Conservation (phyloP, 2,888 invertebrate genomes). For the Thymelicus sylvestris region DNA sequence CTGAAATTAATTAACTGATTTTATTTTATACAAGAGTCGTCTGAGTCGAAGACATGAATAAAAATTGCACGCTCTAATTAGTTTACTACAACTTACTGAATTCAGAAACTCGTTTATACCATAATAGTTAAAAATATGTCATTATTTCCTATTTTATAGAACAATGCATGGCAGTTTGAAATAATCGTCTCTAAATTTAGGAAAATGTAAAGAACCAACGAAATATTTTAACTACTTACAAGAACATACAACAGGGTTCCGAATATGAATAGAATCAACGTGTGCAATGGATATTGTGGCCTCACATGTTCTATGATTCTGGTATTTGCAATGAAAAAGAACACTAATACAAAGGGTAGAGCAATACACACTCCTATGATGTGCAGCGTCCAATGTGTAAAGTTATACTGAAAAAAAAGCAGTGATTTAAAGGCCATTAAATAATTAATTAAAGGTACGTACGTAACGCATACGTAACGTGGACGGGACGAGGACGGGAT, state of each 20-base stretch:
- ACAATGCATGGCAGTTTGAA: too few relatives aligned
- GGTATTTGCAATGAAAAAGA: not conserved
- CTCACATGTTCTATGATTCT: not conserved
- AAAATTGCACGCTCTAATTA: too few relatives aligned
- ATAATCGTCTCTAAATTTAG: too few relatives aligned
- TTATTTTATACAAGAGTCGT: not conserved
- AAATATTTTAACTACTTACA: conserved; percentile 47
- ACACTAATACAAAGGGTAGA: conserved; percentile 1
- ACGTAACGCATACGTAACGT: too few relatives aligned
- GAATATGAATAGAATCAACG: conserved; percentile 40
- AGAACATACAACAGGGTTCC: conserved; percentile 48
- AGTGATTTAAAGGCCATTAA: not conserved
- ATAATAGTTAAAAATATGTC: too few relatives aligned
- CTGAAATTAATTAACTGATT: conserved; percentile 46
- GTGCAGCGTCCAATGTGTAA: conserved; percentile 54
- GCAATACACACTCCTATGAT: conserved; percentile 47
- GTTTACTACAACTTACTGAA: too few relatives aligned
- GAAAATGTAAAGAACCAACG: not conserved
- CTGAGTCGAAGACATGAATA: too few relatives aligned
- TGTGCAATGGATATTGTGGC: too few relatives aligned
- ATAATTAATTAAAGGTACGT: too few relatives aligned
- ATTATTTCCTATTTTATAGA: too few relatives aligned
- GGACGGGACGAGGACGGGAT: too few relatives aligned
- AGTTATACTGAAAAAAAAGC: conserved; percentile 47
- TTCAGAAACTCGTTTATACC: too few relatives aligned